Base-by-base conservation (phyloP, 2,888 invertebrate genomes). In the Magallana nippona region DNA sequence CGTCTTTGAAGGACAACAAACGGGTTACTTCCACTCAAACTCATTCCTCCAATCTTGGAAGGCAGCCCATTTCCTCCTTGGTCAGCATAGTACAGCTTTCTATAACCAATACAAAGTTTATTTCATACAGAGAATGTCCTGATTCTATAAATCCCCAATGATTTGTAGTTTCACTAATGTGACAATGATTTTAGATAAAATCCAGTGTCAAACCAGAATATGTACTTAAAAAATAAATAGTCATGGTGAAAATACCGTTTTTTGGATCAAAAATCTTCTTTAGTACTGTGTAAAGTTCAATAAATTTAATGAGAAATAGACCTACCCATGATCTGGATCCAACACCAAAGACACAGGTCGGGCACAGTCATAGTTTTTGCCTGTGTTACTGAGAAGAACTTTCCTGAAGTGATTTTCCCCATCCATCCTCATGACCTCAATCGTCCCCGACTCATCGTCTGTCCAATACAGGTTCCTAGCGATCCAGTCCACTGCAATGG, bases 401-500 rank as follows among this genome's bases (percentile, higher is more conserved):
- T 97, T 96, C 71, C 98, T 95, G 93, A 97, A 97, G 92, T 97
- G 96, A 0, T 96, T 95, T 93, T 97, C 97, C 0, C 98, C 97
- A 92, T 98, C 98, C 1, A 93, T 80, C 60, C 89, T 88, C 86
- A 92, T 89, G 15, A 92, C 92, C 95, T 98, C 98, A 87, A 99
- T 97, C 89, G 98, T 98, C 83, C 98, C 97, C 1, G 88, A 92
- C 44, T 93, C 86, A 60, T 97, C 96, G 92, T 98, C 99, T 55
- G 98, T 98, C 94, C 99, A 96, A 94, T 97, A 99, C 58, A 99
- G 94, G 95, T 99, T 99, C 83, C 98, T 95, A 3, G 99, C 98
- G 32, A 99, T 95, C 99, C 99, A 99, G 94, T 99, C 99, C 92
- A 98, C 97, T 0, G 99, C 98, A 63, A 99, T 96, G 0, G 97